Conservation (phyloP, 2,888 invertebrate species). For the Stenurella melanura region DNA sequence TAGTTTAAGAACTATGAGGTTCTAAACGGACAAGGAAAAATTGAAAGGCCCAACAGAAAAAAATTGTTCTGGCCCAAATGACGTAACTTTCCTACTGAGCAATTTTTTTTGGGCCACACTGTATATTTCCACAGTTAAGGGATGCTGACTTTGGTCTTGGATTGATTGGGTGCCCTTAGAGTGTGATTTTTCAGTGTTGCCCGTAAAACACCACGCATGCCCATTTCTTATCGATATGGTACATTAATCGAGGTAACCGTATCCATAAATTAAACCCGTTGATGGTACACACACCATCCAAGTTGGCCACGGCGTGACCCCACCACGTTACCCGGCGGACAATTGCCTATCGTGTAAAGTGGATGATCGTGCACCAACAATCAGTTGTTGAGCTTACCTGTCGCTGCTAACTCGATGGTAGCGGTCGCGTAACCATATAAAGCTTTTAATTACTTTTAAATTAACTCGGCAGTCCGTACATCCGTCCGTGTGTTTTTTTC, state of each 20-base stretch:
- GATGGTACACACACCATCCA: conserved; percentile 31
- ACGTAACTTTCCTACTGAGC: too few relatives aligned
- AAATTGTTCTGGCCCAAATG: too few relatives aligned
- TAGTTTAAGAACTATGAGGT: too few relatives aligned
- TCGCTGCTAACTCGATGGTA: conserved; percentile 42
- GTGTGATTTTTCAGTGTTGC: not conserved
- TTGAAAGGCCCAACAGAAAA: too few relatives aligned
- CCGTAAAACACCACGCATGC: not conserved
- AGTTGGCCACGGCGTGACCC: conserved; percentile 39
- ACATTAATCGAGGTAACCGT: not conserved
- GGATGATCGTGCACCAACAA: conserved; percentile 50
- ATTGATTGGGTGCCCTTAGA: not conserved
- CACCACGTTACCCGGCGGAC: conserved; percentile 37
- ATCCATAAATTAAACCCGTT: conserved; percentile 31
- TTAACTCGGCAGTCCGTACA: conserved; percentile 20
- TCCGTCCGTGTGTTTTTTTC: conserved; percentile 12
- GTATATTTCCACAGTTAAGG: too few relatives aligned
- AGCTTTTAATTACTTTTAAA: conserved; percentile 12
- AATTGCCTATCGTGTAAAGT: conserved; percentile 47
- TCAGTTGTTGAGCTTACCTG: conserved; percentile 59
- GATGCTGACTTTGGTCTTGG: not conserved
- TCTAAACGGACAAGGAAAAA: too few relatives aligned
- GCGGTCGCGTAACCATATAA: conserved; percentile 22
- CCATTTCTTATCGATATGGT: conserved; percentile 8
- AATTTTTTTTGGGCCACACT: too few relatives aligned